A percentile compares a stretch with the other conserved stretches of the same genome.
phyloP scores from a whole-genome alignment of 1,140 invertebrate species.

The Drosophila willistoni region DNA sequence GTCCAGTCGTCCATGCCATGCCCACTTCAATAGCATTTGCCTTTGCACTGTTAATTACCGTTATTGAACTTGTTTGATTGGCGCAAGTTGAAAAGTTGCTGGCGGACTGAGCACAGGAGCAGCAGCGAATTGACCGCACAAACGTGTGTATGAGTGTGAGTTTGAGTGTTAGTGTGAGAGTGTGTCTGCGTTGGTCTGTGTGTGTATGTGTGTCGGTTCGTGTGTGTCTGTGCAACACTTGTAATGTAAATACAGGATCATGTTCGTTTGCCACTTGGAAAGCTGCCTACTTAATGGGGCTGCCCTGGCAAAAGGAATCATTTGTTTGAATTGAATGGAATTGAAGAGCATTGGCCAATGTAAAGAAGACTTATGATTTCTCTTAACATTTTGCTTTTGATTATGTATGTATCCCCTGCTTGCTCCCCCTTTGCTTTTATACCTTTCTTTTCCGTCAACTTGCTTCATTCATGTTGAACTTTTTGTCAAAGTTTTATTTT shows the following conservation, averaged over 20 bases:
- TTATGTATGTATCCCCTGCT: not conserved
- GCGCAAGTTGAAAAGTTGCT: slow-evolving; percentile 71
- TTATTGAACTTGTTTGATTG: slow-evolving; percentile 80
- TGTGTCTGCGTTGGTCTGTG: not conserved
- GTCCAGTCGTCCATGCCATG: not conserved
- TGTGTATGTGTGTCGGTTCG: slow-evolving; percentile 20
- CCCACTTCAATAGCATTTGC: slow-evolving; percentile 44
- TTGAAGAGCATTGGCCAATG: not conserved
- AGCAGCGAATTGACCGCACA: slow-evolving; percentile 50
- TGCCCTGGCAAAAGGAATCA: slow-evolving; percentile 5
- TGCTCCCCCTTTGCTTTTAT: not conserved
- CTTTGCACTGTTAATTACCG: slow-evolving; percentile 73
- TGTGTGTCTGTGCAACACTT: slow-evolving; percentile 32
- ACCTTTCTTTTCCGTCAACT: not conserved
- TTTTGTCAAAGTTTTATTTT: slow-evolving; percentile 1
- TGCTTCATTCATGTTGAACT: not conserved
- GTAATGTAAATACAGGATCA: slow-evolving; percentile 43
- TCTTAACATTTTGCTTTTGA: not conserved
- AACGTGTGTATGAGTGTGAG: slow-evolving; percentile 14
- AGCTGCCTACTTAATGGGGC: slow-evolving; percentile 26
- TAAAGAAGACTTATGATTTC: slow-evolving; percentile 10
- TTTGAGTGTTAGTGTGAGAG: slow-evolving; percentile 1
- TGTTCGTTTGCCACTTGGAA: slow-evolving; percentile 45
- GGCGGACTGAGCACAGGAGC: slow-evolving; percentile 8
- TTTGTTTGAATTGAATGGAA: slow-evolving; percentile 35